Base-by-base conservation (phyloP, 1,140 invertebrate species). In the Penaeus indicus region DNA sequence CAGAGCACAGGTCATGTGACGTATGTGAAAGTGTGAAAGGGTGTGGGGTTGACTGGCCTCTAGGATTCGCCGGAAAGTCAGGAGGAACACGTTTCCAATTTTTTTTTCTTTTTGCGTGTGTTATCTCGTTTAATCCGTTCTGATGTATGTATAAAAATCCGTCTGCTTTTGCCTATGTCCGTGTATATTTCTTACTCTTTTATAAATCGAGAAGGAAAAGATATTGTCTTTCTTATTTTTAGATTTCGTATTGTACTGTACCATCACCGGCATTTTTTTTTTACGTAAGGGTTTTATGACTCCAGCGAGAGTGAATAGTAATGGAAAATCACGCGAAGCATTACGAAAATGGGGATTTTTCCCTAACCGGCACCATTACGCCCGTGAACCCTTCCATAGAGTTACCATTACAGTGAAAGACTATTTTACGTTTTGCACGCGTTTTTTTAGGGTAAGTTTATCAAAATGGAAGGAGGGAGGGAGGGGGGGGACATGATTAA, bases 41-140 rank as follows among this genome's bases (percentile, higher is more conserved):
- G 80, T 25, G 27, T n/a, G 22, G 87, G 82, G 87, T 88, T 88
- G 87, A 88, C 81, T 88, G 87, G 54, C 81, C 87, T 84, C 81
- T 16, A 32, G n/a, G 16, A 47, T 47, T 42, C 18, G 11, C 61
- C 25, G 21, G 69, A 42, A 72, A 85, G 25, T 61, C 54, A 61
- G 22, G 18, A 32, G 84, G 69, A 78, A 63, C 75, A 38, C 32
- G 54, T 63, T 79, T 54, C 54, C 54, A 13, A 16, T 54, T 54
- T 54, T 54, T 54, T 47, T 47, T n/a, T n/a, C n/a, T n/a, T n/a
- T n/a, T n/a, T n/a, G n/a, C 1, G 32, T 32, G 32, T 11, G 54
- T 54, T 60, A 78, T 79, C 27, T 78, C 18, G 38, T 42, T 22
- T 32, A 47, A 27, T 75, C n/a, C 42, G 7, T 79, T 67, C 18